Conservation (phyloP, 2,888 invertebrate species). For the Macrophya alboannulata region DNA sequence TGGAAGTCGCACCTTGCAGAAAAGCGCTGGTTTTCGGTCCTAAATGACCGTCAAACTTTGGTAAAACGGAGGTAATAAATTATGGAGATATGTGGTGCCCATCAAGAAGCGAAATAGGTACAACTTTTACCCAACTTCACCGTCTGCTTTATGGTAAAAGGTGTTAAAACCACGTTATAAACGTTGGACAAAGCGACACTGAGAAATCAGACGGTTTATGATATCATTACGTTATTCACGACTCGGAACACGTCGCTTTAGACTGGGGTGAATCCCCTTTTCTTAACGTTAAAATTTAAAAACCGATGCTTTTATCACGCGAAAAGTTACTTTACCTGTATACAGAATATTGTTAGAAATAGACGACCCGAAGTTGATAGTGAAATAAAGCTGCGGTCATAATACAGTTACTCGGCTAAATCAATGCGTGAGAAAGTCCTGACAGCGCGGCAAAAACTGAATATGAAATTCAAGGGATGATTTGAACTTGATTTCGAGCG, state of each 20-base stretch:
- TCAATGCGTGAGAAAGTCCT: not conserved
- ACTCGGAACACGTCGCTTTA: not conserved
- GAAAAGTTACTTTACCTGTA: not conserved
- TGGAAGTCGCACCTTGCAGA: not conserved
- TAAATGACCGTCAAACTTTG: conserved; percentile 29
- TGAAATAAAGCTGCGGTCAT: not conserved
- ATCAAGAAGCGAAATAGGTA: conserved; percentile 7
- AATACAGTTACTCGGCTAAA: not conserved
- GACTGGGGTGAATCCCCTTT: not conserved
- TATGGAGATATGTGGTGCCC: not conserved
- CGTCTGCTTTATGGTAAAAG: conserved; percentile 30
- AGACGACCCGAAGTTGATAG: too few species aligned
- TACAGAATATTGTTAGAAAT: not conserved
- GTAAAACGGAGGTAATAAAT: conserved; percentile 33
- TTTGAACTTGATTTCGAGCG: not conserved
- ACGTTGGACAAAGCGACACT: conserved; percentile 27
- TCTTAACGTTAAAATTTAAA: not conserved
- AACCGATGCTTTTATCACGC: not conserved
- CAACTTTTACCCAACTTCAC: conserved; percentile 20
- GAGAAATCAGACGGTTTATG: conserved; percentile 28
- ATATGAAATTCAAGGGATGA: not conserved
- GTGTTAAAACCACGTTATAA: conserved; percentile 38
- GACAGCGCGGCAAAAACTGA: not conserved
- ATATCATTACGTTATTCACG: conserved; percentile 27
- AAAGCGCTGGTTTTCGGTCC: not conserved